Evolutionary conservation across 2,888 invertebrate species (phyloP), one percentile per base, ranked within the genome.

Genomic region (Campoletis raptor): DNA sequence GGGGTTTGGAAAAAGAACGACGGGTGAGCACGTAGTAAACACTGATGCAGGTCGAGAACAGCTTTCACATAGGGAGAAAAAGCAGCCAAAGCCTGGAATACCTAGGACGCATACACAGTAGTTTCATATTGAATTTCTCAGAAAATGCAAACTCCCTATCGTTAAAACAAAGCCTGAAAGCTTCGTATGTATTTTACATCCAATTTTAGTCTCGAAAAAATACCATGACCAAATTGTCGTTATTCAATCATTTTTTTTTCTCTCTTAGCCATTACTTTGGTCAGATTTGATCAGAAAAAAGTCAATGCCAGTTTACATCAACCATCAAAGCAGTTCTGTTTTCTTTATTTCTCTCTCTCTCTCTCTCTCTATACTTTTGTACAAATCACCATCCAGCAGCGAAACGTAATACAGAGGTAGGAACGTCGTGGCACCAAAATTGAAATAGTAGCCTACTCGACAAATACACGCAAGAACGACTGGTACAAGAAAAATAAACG

Each of bases 91-190:
- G 57, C 36, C 21, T 48, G 42, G 36, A 48, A 40, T 76, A 70
- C 79, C 86, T 73, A 15, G 36, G 70, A 85, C 57, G 57, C 83
- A 86, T 80, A 66, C 67, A 86, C 77, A 66, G 57, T 61, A 80
- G 85, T 73, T 86, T 36, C 74, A 81, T 83, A 88, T 88, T 83
- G 87, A 87, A 88, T 88, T 85, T 86, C 54, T 79, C 77, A 87
- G 69, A 85, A 87, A 85, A 88, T 85, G 83, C 67, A 85, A 85
- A 87, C 30, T 4, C 61, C 24, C 8, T 45, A 24, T 76, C 67
- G 54, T 69, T 57, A 45, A 69, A 61, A 37, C 48, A 48, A 30
- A 54, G 42, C 10, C 30, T 54, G 15, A 67, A 42, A 40, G n/a
- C 24, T 30, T 21, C 42, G 30, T 12, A 24, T 66, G 8, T 67